Base-by-base conservation (phyloP, 2,797 vertebrate species). In the Spheniscus humboldti region DNA sequence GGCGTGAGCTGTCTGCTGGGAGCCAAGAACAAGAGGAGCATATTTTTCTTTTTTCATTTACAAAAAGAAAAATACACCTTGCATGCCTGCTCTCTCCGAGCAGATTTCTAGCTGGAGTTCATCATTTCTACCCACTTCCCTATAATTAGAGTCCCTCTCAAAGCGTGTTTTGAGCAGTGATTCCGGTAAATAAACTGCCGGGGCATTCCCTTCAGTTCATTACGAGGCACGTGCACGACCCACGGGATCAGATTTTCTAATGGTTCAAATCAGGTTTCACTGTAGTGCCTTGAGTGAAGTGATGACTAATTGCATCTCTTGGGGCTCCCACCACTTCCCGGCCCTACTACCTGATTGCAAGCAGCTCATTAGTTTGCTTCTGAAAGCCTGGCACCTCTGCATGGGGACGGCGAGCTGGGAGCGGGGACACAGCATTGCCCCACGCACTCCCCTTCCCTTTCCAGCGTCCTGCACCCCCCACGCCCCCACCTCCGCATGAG, bases 1-100 rank as follows among this genome's bases (percentile, higher is more conserved):
- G 74, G 91, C 48, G 33, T 25, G 84, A 78, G 86, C 67, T 68
- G 79, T 63, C 95, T 94, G 47, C 81, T 10, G 94, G 94, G 82
- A 97, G 91, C 97, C 96, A 41, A 52, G 60, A 97, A 76, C 78
- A 77, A 72, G 37, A 18, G 19, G 22, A 88, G 68, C 7, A 9
- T 37, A 62, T 72, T 81, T 80, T 83, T 82, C 79, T 74, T 85
- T 55, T 59, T 55, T 20, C 45, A 53, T 47, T 95, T 64, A 64
- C 28, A 68, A 73, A 90, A 92, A 74, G 94, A 96, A 82, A 93
- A 94, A 73, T 79, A 63, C 19, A 71, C 81, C 87, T 84, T 15
- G 0, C 25, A 20, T 19, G 31, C 71, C 85, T 72, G 82, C 83
- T 73, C 55, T 9, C n/a, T 77, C 75, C 0, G 11, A 90, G 81